A percentile compares a stretch with the other conserved stretches of the same genome.
Conservation (phyloP, 2,888 invertebrate species). For the Nebria salina region DNA sequence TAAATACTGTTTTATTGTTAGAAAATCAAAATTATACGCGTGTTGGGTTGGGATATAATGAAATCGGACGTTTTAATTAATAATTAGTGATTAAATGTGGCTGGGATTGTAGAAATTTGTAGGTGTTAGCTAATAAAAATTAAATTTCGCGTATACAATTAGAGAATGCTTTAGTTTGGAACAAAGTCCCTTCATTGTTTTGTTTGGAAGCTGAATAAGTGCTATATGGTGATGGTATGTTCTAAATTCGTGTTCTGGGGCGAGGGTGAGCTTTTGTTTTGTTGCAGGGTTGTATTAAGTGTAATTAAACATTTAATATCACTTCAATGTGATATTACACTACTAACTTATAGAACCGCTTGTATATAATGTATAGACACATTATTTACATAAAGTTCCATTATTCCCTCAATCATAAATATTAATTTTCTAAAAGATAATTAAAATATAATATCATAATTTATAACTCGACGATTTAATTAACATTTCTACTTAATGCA, state of each 20-base stretch:
- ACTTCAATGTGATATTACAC: too few relatives aligned
- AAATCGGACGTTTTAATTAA: not conserved
- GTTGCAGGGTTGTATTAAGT: too few relatives aligned
- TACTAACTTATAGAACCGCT: too few relatives aligned
- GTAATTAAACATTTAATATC: too few relatives aligned
- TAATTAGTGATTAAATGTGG: not conserved
- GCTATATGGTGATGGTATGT: not conserved
- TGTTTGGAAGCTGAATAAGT: not conserved
- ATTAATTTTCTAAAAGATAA: not conserved
- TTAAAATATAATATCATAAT: not conserved
- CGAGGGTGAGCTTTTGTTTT: not conserved
- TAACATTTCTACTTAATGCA: not conserved
- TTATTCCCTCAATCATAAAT: not conserved
- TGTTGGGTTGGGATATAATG: too few relatives aligned
- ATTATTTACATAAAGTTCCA: not conserved
- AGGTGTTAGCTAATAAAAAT: not conserved
- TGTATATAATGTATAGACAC: too few relatives aligned
- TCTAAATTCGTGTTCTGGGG: not conserved
- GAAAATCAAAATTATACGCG: too few relatives aligned
- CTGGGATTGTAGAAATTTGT: not conserved
- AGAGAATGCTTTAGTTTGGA: not conserved
- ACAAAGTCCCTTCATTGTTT: not conserved
- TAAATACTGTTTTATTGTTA: too few relatives aligned
- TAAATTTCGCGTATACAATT: not conserved
- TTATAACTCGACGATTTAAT: not conserved